Evolutionary conservation across 2,113 vertebrate species (phyloP).

Genomic region (Lasiurus cinereus): DNA sequence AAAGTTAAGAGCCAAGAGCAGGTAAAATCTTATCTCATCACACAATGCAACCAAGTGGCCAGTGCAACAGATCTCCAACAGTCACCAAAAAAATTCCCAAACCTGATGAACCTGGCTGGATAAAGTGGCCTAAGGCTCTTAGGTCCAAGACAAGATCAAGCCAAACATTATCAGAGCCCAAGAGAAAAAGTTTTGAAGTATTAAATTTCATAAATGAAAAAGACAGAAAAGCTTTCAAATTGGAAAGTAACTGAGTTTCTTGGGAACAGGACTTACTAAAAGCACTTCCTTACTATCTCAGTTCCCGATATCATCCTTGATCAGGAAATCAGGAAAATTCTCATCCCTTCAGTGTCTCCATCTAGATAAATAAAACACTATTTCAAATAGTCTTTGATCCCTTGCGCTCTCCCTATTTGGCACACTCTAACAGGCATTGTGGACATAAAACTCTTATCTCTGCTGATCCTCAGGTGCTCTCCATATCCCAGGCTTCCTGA

Average conservation of each 20-base stretch:
- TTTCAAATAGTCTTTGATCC: background rate
- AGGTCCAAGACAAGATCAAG: constrained; percentile 45
- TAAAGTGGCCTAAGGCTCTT: background rate
- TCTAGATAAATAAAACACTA: background rate
- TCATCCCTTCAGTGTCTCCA: background rate
- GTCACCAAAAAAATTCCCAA: constrained; percentile 2
- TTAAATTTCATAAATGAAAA: constrained; percentile 22
- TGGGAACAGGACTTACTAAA: background rate
- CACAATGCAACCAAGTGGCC: background rate
- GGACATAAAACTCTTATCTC: background rate
- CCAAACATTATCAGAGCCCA: background rate
- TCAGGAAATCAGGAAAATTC: background rate
- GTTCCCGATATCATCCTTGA: constrained; percentile 11
- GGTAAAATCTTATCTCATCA: background rate
- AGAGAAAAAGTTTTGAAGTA: background rate
- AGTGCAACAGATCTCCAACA: background rate
- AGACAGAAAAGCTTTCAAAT: constrained; percentile 28
- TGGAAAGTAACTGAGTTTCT: background rate
- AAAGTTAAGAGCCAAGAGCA: background rate
- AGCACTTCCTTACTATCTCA: background rate
- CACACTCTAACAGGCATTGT: background rate
- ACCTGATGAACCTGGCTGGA: background rate
- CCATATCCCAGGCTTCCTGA: background rate
- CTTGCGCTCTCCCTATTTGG: background rate
- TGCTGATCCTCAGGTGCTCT: background rate